Evolutionary conservation across 53 echinoderm and acorn worm species (phyloP).

Genomic region (Apostichopus leukothele): DNA sequence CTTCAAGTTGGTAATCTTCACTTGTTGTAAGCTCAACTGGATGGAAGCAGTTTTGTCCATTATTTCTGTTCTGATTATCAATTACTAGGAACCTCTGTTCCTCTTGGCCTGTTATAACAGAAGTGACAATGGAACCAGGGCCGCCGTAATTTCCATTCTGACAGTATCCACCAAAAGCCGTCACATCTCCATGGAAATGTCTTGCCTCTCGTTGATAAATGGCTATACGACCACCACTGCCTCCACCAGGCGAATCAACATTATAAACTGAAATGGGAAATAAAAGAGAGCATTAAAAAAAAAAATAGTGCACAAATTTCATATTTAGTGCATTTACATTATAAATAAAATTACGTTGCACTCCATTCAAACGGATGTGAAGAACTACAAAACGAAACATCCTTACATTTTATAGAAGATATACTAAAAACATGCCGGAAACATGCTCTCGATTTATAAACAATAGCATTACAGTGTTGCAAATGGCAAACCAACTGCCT

Average conservation of each 20-base stretch:
- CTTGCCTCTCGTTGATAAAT: constrained; percentile 55
- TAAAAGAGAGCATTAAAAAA: background rate
- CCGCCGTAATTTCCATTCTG: constrained; percentile 48
- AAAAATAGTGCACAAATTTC: no score
- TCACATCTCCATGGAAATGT: constrained; percentile 61
- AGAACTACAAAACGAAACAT: no score
- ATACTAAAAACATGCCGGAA: no score
- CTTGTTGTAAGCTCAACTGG: constrained; percentile 29
- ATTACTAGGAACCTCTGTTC: constrained; percentile 61
- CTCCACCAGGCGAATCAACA: constrained; percentile 5
- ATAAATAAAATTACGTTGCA: no score
- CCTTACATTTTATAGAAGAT: no score
- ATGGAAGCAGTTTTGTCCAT: background rate
- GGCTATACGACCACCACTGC: constrained; percentile 84
- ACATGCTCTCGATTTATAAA: no score
- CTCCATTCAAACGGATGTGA: no score
- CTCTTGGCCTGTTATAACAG: constrained; percentile 47
- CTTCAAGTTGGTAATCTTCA: constrained; percentile 25
- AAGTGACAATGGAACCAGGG: constrained; percentile 72
- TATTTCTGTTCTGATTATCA: constrained; percentile 50
- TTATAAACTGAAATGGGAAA: background rate
- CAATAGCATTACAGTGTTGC: no score
- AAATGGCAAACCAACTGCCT: no score
- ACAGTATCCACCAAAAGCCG: constrained; percentile 68
- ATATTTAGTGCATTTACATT: no score